Evolutionary conservation across 2,113 vertebrate genomes (phyloP).

Genomic region (Chlamydotis undulata): DNA sequence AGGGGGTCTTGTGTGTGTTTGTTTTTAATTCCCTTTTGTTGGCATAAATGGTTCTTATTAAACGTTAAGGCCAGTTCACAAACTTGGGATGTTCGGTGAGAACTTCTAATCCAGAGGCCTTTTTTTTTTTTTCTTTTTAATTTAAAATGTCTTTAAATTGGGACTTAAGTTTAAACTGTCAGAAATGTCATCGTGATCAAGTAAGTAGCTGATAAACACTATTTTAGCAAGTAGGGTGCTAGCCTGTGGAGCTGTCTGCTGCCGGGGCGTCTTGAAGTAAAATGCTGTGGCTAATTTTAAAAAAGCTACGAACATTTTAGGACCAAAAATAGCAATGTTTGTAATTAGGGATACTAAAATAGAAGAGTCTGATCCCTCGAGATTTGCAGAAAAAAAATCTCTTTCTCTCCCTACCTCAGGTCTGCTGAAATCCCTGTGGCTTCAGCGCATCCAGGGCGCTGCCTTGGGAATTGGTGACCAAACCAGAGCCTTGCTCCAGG

Average conservation of each 20-base stretch:
- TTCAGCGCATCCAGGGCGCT: background rate
- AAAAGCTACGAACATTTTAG: background rate
- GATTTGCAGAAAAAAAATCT: background rate
- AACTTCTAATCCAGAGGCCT: background rate
- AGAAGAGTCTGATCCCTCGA: background rate
- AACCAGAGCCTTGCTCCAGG: background rate
- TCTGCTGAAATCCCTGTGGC: background rate
- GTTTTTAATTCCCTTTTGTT: background rate
- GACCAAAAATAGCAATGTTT: background rate
- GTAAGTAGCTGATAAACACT: background rate
- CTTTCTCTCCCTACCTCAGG: background rate
- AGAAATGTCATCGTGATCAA: background rate
- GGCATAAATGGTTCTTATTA: background rate
- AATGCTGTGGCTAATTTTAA: background rate
- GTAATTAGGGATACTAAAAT: conserved; percentile 10
- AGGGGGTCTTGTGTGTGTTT: background rate
- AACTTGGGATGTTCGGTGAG: background rate
- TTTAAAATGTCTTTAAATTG: background rate
- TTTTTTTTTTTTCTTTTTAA: background rate
- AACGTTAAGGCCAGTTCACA: background rate
- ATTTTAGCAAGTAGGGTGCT: background rate
- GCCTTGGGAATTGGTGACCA: background rate
- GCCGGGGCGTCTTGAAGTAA: background rate
- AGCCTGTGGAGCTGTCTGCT: background rate
- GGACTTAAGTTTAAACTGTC: background rate